phyloP scores from a whole-genome alignment of 2,797 vertebrate genomes.

The Protosalanx chinensis region DNA sequence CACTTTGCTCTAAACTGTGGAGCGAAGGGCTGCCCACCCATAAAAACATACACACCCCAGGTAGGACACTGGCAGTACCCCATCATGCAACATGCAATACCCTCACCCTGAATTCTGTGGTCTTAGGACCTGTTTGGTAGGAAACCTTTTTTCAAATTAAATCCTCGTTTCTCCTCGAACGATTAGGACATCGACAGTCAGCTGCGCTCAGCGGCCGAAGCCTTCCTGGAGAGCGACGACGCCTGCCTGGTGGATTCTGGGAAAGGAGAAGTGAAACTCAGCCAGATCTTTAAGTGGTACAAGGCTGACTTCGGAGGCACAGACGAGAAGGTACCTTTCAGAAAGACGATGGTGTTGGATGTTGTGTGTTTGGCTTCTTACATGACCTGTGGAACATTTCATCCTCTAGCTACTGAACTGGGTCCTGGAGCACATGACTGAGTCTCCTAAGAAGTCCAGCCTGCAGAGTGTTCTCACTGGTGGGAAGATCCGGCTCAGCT shows the following conservation, averaged over 20 bases:
- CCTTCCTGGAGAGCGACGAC: slow-evolving; percentile 76
- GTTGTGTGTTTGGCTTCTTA: background rate
- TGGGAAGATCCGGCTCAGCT: slow-evolving; percentile 74
- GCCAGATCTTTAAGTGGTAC: slow-evolving; percentile 82
- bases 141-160: background rate
- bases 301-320: slow-evolving; percentile 78
- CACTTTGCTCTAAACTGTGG: slow-evolving; percentile 82
- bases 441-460: slow-evolving; percentile 75
- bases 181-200: slow-evolving; percentile 73
- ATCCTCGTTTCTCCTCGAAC: background rate
- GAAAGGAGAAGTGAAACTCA: slow-evolving; percentile 75
- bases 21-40: slow-evolving; percentile 76
- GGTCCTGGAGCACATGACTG: slow-evolving; percentile 76
- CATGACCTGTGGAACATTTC: no score
- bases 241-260: slow-evolving; percentile 69
- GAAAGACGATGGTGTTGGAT: background rate
- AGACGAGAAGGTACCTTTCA: slow-evolving; percentile 70
- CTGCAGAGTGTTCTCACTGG: slow-evolving; percentile 67
- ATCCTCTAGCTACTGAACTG: slow-evolving; percentile 70
- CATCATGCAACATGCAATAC: background rate
- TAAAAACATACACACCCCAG: slow-evolving; percentile 77
- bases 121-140: background rate
- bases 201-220: slow-evolving; percentile 72
- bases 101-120: background rate
- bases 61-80: slow-evolving; percentile 42